A percentile compares a stretch with the other conserved stretches of the same genome.
Conservation (phyloP, 2,113 vertebrate genomes). For the Euleptes europaea region DNA sequence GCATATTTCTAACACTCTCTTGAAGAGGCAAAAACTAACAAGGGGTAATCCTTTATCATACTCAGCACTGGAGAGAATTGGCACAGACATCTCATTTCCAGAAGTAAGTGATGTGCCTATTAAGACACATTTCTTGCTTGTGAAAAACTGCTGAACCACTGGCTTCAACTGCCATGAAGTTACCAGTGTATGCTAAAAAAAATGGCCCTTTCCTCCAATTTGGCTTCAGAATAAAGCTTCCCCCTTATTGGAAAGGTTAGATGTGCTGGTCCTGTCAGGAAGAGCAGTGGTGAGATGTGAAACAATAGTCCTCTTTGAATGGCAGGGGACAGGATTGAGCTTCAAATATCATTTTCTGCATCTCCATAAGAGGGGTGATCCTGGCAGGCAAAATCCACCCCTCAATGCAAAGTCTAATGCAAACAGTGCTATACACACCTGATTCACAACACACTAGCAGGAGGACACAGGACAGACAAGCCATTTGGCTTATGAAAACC, state of each 20-base stretch:
- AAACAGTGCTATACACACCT: neutral
- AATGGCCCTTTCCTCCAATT: conserved; percentile 5
- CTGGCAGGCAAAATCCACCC: neutral
- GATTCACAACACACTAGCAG: neutral
- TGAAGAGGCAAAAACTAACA: conserved; percentile 30
- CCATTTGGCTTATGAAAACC: conserved; percentile 17
- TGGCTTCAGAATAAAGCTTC: conserved; percentile 39
- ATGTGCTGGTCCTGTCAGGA: conserved; percentile 18
- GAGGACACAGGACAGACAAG: conserved; percentile 7
- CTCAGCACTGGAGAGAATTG: conserved; percentile 1
- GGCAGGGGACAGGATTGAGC: neutral
- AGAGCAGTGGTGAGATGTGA: neutral
- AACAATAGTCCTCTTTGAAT: fast-evolving
- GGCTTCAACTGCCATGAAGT: neutral
- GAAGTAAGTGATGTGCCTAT: neutral
- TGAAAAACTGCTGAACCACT: neutral
- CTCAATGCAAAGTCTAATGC: neutral
- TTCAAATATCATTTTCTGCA: neutral
- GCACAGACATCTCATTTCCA: conserved; percentile 36
- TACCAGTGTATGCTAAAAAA: neutral
- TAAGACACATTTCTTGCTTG: neutral
- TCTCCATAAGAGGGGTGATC: neutral
- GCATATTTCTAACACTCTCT: conserved; percentile 58
- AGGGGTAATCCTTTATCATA: conserved; percentile 29
- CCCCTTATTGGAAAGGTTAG: conserved; percentile 30